Percentiles rank a stretch among this genome's conserved stretches.
phyloP scores from a whole-genome alignment of 2,888 invertebrate species.

The Phasia obesa region DNA sequence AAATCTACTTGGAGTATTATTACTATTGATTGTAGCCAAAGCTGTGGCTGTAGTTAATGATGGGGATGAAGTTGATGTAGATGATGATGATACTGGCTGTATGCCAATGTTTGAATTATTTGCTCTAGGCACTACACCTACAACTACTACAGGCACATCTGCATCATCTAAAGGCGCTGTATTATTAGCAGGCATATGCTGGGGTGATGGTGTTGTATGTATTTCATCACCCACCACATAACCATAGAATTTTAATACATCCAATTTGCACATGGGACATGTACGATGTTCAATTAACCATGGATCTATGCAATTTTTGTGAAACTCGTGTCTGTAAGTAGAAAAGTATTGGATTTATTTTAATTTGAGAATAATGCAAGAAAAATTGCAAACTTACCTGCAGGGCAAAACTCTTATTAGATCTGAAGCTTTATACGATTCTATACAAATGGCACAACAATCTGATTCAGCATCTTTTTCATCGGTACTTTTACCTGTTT shows the following conservation, averaged over 20 bases:
- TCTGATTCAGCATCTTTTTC: conserved; percentile 94
- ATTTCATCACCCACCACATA: conserved; percentile 88
- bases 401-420: conserved; percentile 94
- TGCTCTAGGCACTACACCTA: conserved; percentile 74
- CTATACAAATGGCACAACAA: conserved; percentile 97
- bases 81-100: conserved; percentile 22
- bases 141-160: conserved; percentile 78
- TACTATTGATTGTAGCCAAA: conserved; percentile 72
- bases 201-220: conserved; percentile 79
- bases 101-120: conserved; percentile 29
- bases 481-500: conserved; percentile 92
- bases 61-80: conserved; percentile 19
- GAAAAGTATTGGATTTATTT: background rate
- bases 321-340: conserved; percentile 92
- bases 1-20: conserved; percentile 59
- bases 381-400: conserved; percentile 88
- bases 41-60: conserved; percentile 28
- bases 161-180: conserved; percentile 66
- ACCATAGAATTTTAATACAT: conserved; percentile 94
- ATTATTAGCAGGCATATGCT: conserved; percentile 72
- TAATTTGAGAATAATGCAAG: background rate
- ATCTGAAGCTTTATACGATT: conserved; percentile 94
- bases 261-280: conserved; percentile 98
- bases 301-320: conserved; percentile 97
- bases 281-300: conserved; percentile 97